phyloP scores from a whole-genome alignment of 2,797 vertebrate species.

The Crax fasciolata region DNA sequence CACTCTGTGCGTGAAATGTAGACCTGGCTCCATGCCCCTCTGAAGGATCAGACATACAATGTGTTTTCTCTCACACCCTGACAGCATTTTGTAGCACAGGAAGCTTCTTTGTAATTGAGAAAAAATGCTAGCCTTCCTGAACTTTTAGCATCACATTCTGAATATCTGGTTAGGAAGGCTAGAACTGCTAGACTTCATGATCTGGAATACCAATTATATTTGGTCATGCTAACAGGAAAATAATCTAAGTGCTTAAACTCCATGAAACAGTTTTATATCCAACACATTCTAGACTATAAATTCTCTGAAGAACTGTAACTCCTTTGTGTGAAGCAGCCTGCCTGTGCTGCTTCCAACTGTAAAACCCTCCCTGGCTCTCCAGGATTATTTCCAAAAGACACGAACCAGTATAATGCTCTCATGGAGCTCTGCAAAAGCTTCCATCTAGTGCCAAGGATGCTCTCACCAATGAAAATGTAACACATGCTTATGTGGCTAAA shows the following conservation, averaged over 20 bases:
- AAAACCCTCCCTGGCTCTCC: slow-evolving; percentile 58
- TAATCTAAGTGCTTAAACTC: slow-evolving; percentile 76
- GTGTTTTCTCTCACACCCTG: slow-evolving; percentile 66
- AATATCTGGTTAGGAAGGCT: slow-evolving; percentile 43
- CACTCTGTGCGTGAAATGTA: background rate
- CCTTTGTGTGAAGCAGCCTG: slow-evolving; percentile 65
- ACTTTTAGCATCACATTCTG: slow-evolving; percentile 60
- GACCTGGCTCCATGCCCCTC: slow-evolving; percentile 24
- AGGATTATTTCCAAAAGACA: slow-evolving; percentile 61
- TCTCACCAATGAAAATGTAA: slow-evolving; percentile 44
- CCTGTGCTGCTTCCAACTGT: slow-evolving; percentile 48
- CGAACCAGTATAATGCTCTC: slow-evolving; percentile 36
- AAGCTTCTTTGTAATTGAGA: slow-evolving; percentile 62
- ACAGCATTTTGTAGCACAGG: slow-evolving; percentile 54
- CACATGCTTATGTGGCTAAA: slow-evolving; percentile 33
- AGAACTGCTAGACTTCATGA: slow-evolving; percentile 6
- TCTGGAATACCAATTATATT: slow-evolving; percentile 72
- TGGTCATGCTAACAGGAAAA: slow-evolving; percentile 72
- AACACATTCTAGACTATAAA: slow-evolving; percentile 51
- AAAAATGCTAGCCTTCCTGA: slow-evolving; percentile 74
- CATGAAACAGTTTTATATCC: slow-evolving; percentile 72
- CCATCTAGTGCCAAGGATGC: slow-evolving; percentile 55
- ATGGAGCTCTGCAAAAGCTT: slow-evolving; percentile 37
- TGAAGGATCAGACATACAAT: background rate
- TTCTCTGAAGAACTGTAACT: slow-evolving; percentile 63